phyloP scores from a whole-genome alignment of 2,888 invertebrate species.

The Xylocampa areola region DNA sequence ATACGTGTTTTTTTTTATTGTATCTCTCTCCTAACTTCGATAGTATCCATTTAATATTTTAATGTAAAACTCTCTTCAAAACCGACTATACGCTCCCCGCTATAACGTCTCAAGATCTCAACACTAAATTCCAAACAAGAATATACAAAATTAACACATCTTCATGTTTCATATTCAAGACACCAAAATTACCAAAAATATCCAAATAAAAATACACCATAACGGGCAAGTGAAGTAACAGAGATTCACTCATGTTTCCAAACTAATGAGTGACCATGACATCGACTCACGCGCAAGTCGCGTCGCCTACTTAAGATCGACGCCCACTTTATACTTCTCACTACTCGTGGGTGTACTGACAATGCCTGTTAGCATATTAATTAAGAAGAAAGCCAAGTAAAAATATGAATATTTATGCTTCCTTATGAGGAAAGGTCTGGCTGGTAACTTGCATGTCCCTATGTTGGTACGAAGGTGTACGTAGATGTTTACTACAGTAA shows the following conservation, averaged over 20 bases:
- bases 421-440: slow-evolving; percentile 64
- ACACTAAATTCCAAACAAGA: neutral
- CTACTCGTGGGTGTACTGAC: slow-evolving; percentile 83
- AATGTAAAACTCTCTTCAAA: too few species aligned
- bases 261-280: slow-evolving; percentile 80
- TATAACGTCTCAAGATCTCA: neutral
- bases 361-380: slow-evolving; percentile 88
- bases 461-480: slow-evolving; percentile 22
- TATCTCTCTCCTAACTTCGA: too few species aligned
- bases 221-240: slow-evolving; percentile 48
- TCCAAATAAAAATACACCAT: slow-evolving; percentile 39
- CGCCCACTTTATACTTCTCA: slow-evolving; percentile 76
- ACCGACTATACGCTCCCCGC: too few species aligned
- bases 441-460: slow-evolving; percentile 24
- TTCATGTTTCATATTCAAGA: slow-evolving; percentile 1
- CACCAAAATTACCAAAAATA: slow-evolving; percentile 12
- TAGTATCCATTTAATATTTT: too few species aligned
- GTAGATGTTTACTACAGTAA: slow-evolving; percentile 7
- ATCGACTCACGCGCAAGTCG: slow-evolving; percentile 76
- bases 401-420: slow-evolving; percentile 82
- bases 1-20: too few species aligned
- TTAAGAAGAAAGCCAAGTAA: slow-evolving; percentile 85
- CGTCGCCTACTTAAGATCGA: slow-evolving; percentile 72
- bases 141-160: slow-evolving; percentile 4
- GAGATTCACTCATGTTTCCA: slow-evolving; percentile 56